These are phyloP conservation scores for Himantopus leucocephalus DNA, from an alignment of 2,113 vertebrate species.

Conservation along the genomic window DNA sequence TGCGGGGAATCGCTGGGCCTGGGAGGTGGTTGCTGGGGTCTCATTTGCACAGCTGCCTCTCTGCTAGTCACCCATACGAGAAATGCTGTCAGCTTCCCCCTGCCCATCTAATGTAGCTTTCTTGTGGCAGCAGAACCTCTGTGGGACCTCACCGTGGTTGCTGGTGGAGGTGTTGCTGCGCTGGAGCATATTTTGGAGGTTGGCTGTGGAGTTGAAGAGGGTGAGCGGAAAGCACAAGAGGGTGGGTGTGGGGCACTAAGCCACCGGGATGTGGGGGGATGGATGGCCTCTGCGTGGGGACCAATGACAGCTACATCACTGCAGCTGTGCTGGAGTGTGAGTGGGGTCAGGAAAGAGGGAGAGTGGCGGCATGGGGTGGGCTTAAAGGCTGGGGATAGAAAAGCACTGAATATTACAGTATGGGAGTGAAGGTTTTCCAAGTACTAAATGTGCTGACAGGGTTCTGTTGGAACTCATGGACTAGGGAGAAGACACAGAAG, in stretches of 20 bases:
- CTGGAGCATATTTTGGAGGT: fast-evolving
- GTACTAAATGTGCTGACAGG: neutral
- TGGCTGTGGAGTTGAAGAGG: neutral
- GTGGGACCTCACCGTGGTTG: neutral
- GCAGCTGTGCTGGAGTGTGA: neutral
- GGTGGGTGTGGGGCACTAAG: too few relatives aligned
- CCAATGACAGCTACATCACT: neutral
- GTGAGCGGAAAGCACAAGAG: neutral
- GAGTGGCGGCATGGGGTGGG: fast-evolving
- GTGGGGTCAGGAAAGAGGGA: neutral
- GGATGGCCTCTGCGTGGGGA: neutral
- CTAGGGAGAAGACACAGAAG: neutral
- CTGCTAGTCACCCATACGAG: neutral
- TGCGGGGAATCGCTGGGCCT: neutral
- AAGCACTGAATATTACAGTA: neutral
- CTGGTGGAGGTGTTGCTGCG: neutral
- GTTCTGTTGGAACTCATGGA: neutral
- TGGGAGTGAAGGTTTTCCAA: neutral
- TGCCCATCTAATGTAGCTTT: neutral
- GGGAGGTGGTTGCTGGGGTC: neutral
- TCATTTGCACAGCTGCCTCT: slow-evolving; percentile 23
- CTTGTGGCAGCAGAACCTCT: neutral
- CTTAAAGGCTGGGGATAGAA: neutral
- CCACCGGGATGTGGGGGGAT: neutral
- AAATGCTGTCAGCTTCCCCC: neutral